Evolutionary conservation across 2,113 vertebrate species (phyloP).

Genomic region (Bothrops jararaca): DNA sequence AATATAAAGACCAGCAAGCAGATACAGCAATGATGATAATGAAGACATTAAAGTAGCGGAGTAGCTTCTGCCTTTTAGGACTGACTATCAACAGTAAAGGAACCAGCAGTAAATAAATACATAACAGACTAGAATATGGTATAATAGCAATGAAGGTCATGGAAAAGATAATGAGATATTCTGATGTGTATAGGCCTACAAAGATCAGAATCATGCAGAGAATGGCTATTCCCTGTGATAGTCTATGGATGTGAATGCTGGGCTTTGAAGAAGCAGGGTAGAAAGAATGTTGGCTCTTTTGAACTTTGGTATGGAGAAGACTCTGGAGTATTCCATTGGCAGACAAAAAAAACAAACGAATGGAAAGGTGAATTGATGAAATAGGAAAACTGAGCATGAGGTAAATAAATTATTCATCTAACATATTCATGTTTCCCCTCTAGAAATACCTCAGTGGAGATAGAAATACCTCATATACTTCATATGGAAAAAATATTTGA

Average conservation of each 20-base stretch:
- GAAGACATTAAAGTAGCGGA: not conserved
- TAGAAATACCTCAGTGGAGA: not conserved
- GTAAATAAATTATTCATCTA: not conserved
- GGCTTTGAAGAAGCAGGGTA: not conserved
- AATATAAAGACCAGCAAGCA: not conserved
- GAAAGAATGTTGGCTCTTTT: not conserved
- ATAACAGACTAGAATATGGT: not conserved
- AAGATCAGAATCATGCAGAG: not conserved
- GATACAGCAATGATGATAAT: not conserved
- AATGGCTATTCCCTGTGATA: not conserved
- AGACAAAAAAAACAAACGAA: not conserved
- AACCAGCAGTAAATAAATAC: not conserved
- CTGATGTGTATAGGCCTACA: not conserved
- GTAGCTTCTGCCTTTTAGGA: not conserved
- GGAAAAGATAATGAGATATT: not conserved
- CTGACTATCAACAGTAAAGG: not conserved
- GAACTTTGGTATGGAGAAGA: not conserved
- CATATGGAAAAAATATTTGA: not conserved
- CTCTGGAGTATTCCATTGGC: not conserved
- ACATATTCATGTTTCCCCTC: not conserved
- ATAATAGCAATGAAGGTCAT: not conserved
- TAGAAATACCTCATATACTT: not conserved
- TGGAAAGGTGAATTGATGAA: not conserved
- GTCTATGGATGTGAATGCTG: not conserved
- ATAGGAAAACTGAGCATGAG: not conserved